Conservation (phyloP, 2,113 vertebrate genomes). For the Fulmarus glacialis region DNA sequence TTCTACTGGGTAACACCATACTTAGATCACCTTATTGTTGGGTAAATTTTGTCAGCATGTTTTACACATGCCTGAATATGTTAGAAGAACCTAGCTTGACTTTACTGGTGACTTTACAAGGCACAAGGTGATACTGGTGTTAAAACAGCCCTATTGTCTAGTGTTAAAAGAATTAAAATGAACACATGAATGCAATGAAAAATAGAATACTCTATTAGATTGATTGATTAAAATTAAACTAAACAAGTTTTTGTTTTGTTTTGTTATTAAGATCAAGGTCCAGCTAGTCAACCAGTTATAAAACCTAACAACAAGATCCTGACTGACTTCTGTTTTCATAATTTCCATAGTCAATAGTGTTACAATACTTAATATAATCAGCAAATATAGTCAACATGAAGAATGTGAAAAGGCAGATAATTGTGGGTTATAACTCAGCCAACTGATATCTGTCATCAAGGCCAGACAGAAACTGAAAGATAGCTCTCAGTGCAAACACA, state of each 20-base stretch:
- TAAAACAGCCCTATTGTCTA: background rate
- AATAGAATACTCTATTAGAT: background rate
- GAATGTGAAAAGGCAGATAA: background rate
- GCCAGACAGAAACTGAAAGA: background rate
- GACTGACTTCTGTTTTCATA: background rate
- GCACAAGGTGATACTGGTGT: background rate
- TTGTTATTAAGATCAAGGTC: background rate
- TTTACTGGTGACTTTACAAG: background rate
- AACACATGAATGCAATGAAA: background rate
- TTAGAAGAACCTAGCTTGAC: background rate
- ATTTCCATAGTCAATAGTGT: background rate
- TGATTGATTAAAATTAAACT: background rate
- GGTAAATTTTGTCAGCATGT: background rate
- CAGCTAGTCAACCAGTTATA: background rate
- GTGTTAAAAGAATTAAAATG: background rate
- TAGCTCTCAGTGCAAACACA: background rate
- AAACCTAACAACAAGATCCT: background rate
- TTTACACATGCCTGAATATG: background rate
- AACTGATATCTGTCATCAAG: background rate
- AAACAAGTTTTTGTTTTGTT: background rate
- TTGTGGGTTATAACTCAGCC: background rate
- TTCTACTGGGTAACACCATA: background rate
- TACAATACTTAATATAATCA: background rate
- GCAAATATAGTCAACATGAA: background rate
- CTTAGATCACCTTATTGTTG: background rate